Base-by-base conservation (phyloP, 2,797 vertebrate species). In the Spinus olivaceus region DNA sequence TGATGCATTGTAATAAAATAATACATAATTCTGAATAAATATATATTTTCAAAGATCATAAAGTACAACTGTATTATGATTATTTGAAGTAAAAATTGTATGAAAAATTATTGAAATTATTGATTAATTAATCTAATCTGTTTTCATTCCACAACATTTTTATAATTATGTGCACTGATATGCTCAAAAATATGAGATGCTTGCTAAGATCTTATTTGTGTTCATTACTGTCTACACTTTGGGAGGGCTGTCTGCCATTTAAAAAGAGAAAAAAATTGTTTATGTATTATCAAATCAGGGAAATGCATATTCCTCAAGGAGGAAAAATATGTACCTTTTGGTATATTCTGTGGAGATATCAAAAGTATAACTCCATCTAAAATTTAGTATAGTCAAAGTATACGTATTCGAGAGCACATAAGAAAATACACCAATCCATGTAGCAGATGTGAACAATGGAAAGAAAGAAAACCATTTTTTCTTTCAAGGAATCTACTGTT, bases 121-220 rank as follows among this genome's bases (percentile, higher is more conserved):
- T 0, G 21, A 10, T 41, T 49, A 8, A 37, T 59, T 4, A 2
- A 33, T 41, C 3, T 56, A 19, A 41, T 42, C 4, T 50, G 1
- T 30, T 47, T 4, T 28, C 17, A 32, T 54, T 64, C 27, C 9
- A 27, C 6, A 51, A 2, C 3, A 33, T 42, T 54, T 73, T 79
- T 63, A 5, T 69, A 56, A 27, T 47, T 60, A 9, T 54, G 21
- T 54, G 8, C 8, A 39, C 5, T 27, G 17, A 56, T 14, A 47
- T 14, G 30, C 2, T 44, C 7, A 69, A 46, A 74, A 64, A 42
- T 47, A 56, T 56, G 23, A 77, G 71, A 81, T 8, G 12, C 3
- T 83, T 77, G 4, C 6, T 60, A 24, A 59, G 8, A 30, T 23
- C 13, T 42, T 81, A 22, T 18, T 59, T 73, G 7, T 67, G 6